Conservation (phyloP, 1,140 invertebrate genomes). For the Halesus radiatus region DNA sequence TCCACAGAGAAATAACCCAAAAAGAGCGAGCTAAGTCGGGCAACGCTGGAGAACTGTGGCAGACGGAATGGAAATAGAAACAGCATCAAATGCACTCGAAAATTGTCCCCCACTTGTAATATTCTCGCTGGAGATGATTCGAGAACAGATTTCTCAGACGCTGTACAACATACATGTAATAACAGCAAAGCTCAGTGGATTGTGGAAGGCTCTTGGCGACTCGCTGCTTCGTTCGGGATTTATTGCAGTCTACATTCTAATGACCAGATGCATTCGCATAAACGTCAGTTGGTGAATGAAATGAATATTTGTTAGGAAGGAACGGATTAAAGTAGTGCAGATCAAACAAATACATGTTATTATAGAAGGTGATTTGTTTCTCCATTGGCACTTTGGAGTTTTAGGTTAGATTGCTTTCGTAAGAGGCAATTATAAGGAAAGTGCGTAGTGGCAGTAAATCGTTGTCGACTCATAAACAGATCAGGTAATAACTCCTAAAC, state of each 20-base stretch:
- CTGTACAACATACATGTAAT: too few species aligned
- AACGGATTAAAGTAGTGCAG: too few species aligned
- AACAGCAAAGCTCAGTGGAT: background rate
- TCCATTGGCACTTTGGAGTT: too few species aligned
- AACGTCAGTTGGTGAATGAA: background rate
- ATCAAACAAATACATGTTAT: too few species aligned
- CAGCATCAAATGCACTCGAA: conserved; percentile 18
- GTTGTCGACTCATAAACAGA: too few species aligned
- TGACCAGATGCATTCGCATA: background rate
- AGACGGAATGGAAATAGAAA: conserved; percentile 24
- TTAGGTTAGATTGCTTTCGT: too few species aligned
- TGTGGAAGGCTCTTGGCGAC: background rate
- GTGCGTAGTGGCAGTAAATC: too few species aligned
- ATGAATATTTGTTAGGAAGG: too few species aligned
- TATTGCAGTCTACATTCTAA: background rate
- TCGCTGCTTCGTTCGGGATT: background rate
- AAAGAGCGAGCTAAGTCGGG: conserved; percentile 1
- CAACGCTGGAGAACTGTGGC: background rate
- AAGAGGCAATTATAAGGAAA: too few species aligned
- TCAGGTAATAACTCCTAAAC: too few species aligned
- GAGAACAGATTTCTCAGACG: conserved; percentile 20
- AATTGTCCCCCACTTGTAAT: conserved; percentile 3
- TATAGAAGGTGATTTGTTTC: too few species aligned
- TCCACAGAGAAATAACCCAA: background rate
- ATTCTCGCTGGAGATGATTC: conserved; percentile 1